Base-by-base conservation (phyloP, 1,140 invertebrate genomes). In the Oedothorax gibbosus region DNA sequence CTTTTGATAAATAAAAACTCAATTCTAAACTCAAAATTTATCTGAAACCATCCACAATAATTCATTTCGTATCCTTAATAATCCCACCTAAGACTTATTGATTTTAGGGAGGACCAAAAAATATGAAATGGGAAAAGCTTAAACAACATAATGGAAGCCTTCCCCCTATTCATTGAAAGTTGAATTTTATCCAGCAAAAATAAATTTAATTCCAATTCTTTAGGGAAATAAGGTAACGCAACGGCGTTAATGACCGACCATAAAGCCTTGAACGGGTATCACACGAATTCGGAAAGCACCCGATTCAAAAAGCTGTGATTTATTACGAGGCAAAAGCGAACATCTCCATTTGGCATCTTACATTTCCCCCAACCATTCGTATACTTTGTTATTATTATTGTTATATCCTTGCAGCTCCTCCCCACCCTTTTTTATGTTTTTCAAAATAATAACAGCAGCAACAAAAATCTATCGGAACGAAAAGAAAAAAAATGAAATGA, bases 161-260 rank as follows among this genome's bases (percentile, higher is more conserved):
- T 35, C 35, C 65, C 65, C 21, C 12, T 53, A 50, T 71, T 71
- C 49, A 71, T 14, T 49, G 69, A 49, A 71, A 71, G 20, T 65
- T 54, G 18, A 65, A 77, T 65, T 65, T 77, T 77, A 53, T 10
- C 49, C 60, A 49, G 12, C 60, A 20, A 66, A 71, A 71, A 81
- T 18, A 71, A 69, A 71, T 81, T 81, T 71, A 81, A 81, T 81
- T 81, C 21, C 77, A 35, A 54, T 79, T 56, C 64, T 21, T 21
- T 20, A 35, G 18, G 35, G 64, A 35, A 62, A 62, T 68, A 18
- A 62, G 57, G 57, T 62, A 62, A 12, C 57, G 57, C 57, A 15
- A 50, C 50, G 15, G 78, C 66, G 78, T 81, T 81, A 81, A 81
- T 81, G 66, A 81, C 54, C 68, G 54, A 60, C 78, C 69, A 81